phyloP scores from a whole-genome alignment of 2,797 vertebrate species.

The Pseudochirops corinnae region DNA sequence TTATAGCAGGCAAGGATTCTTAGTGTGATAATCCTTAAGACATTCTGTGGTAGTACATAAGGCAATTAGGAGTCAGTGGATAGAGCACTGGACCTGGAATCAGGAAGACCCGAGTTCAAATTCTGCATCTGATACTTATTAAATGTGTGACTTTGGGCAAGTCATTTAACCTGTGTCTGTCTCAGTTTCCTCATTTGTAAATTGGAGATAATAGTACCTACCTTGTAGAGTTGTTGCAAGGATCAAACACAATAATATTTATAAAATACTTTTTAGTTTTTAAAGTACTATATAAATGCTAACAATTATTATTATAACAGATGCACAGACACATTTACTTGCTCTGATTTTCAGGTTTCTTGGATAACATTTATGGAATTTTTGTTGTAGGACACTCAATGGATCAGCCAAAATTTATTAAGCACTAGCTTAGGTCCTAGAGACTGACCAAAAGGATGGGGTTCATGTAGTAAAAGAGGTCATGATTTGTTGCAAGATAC shows the following conservation, averaged over 20 bases:
- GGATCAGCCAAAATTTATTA: conserved; percentile 65
- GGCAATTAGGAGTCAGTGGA: background rate
- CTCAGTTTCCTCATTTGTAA: background rate
- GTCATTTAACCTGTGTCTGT: background rate
- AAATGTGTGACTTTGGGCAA: background rate
- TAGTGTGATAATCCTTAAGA: conserved; percentile 32
- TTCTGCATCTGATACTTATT: background rate
- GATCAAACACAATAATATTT: background rate
- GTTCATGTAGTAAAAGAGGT: background rate
- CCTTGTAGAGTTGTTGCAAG: background rate
- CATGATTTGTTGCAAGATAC: conserved; percentile 47
- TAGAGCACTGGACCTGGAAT: background rate
- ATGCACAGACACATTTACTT: conserved; percentile 56
- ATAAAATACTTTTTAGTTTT: background rate
- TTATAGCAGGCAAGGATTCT: background rate
- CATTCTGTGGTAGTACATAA: conserved; percentile 67
- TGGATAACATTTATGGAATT: conserved; percentile 67
- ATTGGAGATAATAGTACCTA: background rate
- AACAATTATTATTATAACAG: background rate
- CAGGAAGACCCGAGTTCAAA: background rate
- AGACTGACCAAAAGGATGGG: conserved; percentile 35
- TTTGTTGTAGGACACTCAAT: conserved; percentile 72
- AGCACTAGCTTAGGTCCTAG: conserved; percentile 57
- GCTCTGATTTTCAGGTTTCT: conserved; percentile 66
- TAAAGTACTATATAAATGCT: background rate